Evolutionary conservation across 2,888 invertebrate species (phyloP).

Genomic region (Epistrophella euchroma): DNA sequence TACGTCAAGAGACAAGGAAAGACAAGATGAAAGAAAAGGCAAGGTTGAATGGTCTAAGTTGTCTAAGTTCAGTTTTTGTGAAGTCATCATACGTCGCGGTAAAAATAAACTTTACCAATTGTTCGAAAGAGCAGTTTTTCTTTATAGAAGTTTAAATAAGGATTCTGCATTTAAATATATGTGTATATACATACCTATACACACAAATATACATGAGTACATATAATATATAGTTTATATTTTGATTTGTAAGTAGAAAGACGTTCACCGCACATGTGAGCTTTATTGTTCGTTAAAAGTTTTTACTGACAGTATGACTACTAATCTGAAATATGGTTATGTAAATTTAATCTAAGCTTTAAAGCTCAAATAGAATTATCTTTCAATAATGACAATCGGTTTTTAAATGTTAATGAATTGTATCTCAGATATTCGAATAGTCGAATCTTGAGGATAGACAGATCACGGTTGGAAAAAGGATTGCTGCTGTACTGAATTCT

Average conservation of each 20-base stretch:
- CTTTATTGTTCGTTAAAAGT: conserved; percentile 39
- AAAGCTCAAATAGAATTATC: too few species aligned
- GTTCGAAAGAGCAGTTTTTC: conserved; percentile 44
- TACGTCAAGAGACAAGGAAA: conserved; percentile 26
- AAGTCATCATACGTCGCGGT: conserved; percentile 69
- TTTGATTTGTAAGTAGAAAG: background rate
- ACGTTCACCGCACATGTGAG: background rate
- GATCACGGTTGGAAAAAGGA: too few species aligned
- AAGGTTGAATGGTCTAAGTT: conserved; percentile 55
- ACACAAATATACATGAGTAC: background rate
- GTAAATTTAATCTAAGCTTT: too few species aligned
- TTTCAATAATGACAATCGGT: too few species aligned
- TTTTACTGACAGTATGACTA: conserved; percentile 51
- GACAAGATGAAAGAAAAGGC: conserved; percentile 9
- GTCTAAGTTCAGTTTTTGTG: conserved; percentile 58
- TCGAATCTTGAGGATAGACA: too few species aligned
- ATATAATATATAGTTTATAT: conserved; percentile 10
- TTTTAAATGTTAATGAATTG: too few species aligned
- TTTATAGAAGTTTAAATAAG: conserved; percentile 8
- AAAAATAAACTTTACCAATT: conserved; percentile 64
- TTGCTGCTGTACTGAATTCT: too few species aligned
- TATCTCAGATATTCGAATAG: too few species aligned
- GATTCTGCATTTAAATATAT: conserved; percentile 38
- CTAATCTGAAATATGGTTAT: background rate
- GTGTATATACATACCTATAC: background rate